phyloP scores from a whole-genome alignment of 2,797 vertebrate genomes.

The Chaenodraco wilsoni region DNA sequence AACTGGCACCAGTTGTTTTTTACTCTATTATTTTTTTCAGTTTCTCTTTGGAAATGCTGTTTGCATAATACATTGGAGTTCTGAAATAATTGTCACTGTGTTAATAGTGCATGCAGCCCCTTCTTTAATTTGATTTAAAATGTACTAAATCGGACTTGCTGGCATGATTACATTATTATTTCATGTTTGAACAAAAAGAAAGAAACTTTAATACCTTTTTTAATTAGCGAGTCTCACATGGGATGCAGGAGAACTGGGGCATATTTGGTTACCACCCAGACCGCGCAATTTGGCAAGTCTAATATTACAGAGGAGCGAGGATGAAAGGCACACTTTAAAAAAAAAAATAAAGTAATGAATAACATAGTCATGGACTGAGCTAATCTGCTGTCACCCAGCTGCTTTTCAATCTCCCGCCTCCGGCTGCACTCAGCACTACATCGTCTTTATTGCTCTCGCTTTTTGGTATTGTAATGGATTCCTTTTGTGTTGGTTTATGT shows the following conservation, averaged over 20 bases:
- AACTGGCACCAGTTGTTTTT: not conserved
- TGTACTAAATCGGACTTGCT: not conserved
- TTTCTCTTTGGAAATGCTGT: not conserved
- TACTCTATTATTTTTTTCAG: not conserved
- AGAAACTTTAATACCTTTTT: slow-evolving; percentile 14
- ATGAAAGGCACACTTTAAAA: slow-evolving; percentile 55
- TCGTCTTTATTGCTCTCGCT: slow-evolving; percentile 35
- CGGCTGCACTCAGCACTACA: slow-evolving; percentile 33
- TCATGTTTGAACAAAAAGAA: slow-evolving; percentile 26
- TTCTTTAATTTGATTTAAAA: slow-evolving; percentile 30
- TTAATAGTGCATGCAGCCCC: not conserved
- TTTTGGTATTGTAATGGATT: slow-evolving; percentile 53
- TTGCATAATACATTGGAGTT: not conserved
- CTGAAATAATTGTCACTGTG: not conserved
- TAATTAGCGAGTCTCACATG: slow-evolving; percentile 34
- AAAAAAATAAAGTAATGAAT: slow-evolving; percentile 49
- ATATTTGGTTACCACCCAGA: slow-evolving; percentile 32
- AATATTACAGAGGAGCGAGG: slow-evolving; percentile 16
- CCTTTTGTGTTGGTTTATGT: slow-evolving; percentile 39
- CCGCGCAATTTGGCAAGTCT: slow-evolving; percentile 26
- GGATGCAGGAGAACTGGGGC: slow-evolving; percentile 31
- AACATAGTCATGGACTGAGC: slow-evolving; percentile 34
- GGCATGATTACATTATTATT: slow-evolving; percentile 24
- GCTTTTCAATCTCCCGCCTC: slow-evolving; percentile 41
- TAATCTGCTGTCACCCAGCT: slow-evolving; percentile 57